phyloP scores from a whole-genome alignment of 2,888 invertebrate genomes.

The Sceliomorpha sp. region DNA sequence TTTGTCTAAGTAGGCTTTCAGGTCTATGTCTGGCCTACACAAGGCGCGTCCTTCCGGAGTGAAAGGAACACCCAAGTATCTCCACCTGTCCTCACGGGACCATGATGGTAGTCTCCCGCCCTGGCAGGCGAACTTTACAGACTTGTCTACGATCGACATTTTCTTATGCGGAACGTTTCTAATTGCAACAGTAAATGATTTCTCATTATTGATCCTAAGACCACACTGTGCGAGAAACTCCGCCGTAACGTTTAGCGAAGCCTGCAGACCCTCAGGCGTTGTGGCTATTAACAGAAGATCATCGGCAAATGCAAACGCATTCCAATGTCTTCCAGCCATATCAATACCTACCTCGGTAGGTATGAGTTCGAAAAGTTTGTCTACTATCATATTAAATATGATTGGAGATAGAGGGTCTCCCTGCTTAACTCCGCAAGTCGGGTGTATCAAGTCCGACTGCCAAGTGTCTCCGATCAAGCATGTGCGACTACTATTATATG shows the following conservation, averaged over 20 bases:
- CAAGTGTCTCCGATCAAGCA: neutral
- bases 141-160: neutral
- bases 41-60: slow-evolving; percentile 18
- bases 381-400: slow-evolving; percentile 2
- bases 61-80: slow-evolving; percentile 20
- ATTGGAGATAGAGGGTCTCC: slow-evolving; percentile 7
- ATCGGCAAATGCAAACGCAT: slow-evolving; percentile 28
- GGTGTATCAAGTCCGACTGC: neutral
- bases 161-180: slow-evolving; percentile 38
- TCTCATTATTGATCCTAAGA: no score
- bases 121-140: no score
- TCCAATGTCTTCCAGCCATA: no score
- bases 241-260: slow-evolving; percentile 50
- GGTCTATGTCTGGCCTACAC: slow-evolving; percentile 5
- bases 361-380: neutral
- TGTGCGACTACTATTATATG: neutral
- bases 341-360: slow-evolving; percentile 29
- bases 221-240: slow-evolving; percentile 52
- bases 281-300: slow-evolving; percentile 34
- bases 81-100: slow-evolving; percentile 15
- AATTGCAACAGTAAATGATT: no score
- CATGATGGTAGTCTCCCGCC: no score
- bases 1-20: neutral
- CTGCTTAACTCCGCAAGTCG: slow-evolving; percentile 11
- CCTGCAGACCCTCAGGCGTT: slow-evolving; percentile 62